Base-by-base conservation (phyloP, 1,140 invertebrate species). In the Copidosoma floridanum region DNA sequence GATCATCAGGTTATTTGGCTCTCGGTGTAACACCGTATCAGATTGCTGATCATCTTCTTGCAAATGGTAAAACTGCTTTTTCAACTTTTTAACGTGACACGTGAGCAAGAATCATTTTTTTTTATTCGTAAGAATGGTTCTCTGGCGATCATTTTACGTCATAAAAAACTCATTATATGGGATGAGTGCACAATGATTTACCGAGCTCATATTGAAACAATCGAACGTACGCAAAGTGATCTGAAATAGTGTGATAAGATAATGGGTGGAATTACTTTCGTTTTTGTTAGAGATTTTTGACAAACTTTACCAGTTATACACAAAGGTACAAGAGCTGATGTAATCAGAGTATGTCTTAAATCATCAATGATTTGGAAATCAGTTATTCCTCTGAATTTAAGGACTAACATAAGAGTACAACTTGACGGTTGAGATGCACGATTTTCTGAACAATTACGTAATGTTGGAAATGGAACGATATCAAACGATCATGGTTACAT, bases 301-400 rank as follows among this genome's bases (percentile, higher is more conserved):
- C 77, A 83, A 76, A 81, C 72, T 55, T 65, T 82, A 58, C 79
- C 81, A 41, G 72, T 83, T 56, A 71, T 82, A 43, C 59, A 66
- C 48, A 44, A 70, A 64, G 71, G 67, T 65, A 78, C 71, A 46
- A 56, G 40, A 27, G 67, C 65, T 20, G 71, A 72, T 61, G 64
- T 63, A 65, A 43, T 72, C 11, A 61, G 57, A 53, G 65, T 57
- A 52, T 67, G 59, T 63, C 50, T 79, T 57, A 81, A 75, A 65
- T 70, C 51, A 40, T 73, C 76, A 46, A 59, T 59, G 75, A 66
- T 82, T 56, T 81, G 76, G 75, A 29, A 40, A 40, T 40, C 38
- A 50, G n/a, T n/a, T n/a, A n/a, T n/a, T n/a, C n/a, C n/a, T n/a
- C n/a, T n/a, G n/a, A n/a, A n/a, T n/a, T n/a, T n/a, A n/a, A n/a